Base-by-base conservation (phyloP, 2,797 vertebrate genomes). In the Decapterus maruadsi region DNA sequence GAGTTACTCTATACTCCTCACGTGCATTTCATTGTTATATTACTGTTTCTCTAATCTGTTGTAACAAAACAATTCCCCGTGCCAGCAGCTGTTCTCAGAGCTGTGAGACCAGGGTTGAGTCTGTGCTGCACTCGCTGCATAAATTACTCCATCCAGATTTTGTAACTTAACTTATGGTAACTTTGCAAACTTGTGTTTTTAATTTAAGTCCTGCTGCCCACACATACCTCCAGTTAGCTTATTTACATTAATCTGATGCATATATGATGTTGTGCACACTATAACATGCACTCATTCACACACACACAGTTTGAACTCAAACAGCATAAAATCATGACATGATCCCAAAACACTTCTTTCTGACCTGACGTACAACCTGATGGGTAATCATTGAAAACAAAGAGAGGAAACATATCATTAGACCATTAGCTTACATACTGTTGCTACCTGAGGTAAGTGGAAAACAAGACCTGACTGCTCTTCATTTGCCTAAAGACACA, bases 351-450 rank as follows among this genome's bases (percentile, higher is more conserved):
- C 3, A 20, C 57, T 65, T 50, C 45, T 31, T 2, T 20, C 58
- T 62, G 40, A 58, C 57, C 38, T 65, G 3, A 83, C 63, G 70
- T 48, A 56, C 38, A 76, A 68, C 46, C 19, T 51, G 48, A 58
- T 34, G 13, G 29, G 11, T 43, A 63, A 70, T 81, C 54, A 60
- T 68, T 73, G 50, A 58, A 57, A 70, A 55, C 64, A 70, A 69
- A 59, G 36, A 66, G 34, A 53, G 22, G 38, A 60, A 54, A 43
- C 2, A 31, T 61, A 29, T 72, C 54, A 76, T 75, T 55, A 78
- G 7, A 61, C 43, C 51, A 60, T 72, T 68, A 77, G 48, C 22
- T 61, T 77, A 29, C 54, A 67, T 66, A 72, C 71, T 74, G 55
- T 68, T 67, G 70, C 57, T 38, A 38, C 20, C 40, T 43, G 13